Base-by-base conservation (phyloP, 1,140 invertebrate species). In the Rhynchophorus ferrugineus region DNA sequence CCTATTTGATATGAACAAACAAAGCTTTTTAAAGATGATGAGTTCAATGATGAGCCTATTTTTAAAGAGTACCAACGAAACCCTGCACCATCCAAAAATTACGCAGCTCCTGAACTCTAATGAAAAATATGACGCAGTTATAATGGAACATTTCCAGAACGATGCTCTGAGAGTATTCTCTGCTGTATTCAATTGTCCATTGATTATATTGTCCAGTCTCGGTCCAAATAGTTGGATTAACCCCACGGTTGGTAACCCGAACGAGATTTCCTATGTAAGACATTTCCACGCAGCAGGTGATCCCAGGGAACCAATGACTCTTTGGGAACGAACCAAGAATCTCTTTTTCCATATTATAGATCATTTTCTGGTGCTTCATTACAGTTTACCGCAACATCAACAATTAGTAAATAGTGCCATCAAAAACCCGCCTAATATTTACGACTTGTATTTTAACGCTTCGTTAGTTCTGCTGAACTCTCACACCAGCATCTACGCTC, bases 381-480 rank as follows among this genome's bases (percentile, higher is more conserved):
- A 35, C 46, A 46, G 9, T 14, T 41, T 22, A 29, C 55, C 13
- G 20, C 43, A 39, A 2, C 72, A 74, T 0, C 49, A 69, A 29
- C 11, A 55, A 20, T 20, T 76, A 0, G 67, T 71, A n/a, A 54
- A 68, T 3, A 61, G 70, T 49, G 71, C 68, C 46, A 68, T 72
- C 37, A 64, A 65, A 7, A 56, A 66, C 21, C 62, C 74, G 16
- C 77, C 76, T 2, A 69, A 67, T 61, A 59, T 79, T 24, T 64
- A 63, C 47, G 68, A 74, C 1, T 57, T 79, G 58, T 70, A 75
- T 38, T 68, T 57, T 22, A 74, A 79, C 61, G 45, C 70, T 16
- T 76, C 78, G 0, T 60, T 75, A 6, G 58, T 75, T 0, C 74
- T 85, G 8, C 41, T 75, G 0, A 81, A 83, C 54, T 76, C 77